Evolutionary conservation across 2,888 invertebrate species (phyloP), one percentile per base, ranked within the genome.

Genomic region (Caenorhabditis zanzibari): DNA sequence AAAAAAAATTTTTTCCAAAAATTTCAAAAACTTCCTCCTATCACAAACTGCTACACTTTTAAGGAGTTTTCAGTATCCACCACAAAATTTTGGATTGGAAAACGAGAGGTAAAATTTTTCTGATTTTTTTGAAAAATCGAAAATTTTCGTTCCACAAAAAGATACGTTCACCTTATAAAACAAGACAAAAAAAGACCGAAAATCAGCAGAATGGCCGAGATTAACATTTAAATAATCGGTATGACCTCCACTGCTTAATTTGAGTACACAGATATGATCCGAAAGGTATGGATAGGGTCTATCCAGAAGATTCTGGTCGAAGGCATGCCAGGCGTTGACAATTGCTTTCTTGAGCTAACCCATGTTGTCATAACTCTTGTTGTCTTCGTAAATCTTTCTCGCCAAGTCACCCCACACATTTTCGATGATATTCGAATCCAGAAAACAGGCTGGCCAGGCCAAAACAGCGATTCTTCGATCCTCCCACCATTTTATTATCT

Each of bases 371-470:
- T 52, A 52, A 52, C 19, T 19, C 14, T 19, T 52, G 52, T 52
- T 19, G 3, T n/a, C 56, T 26, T 28, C 26, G 26, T 28, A 56
- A 5, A 28, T 16, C 14, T 56, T 56, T 7, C 56, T 26, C 28
- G 28, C 56, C 56, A 56, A 28, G 28, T 14, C 14, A 28, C 28
- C 56, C 28, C 56, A 56, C 5, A 56, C 56, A 14, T 56, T 56
- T 56, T 56, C 26, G 28, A 56, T 26, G 56, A 56, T 56, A 16
- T 56, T 28, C 28, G 24, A 28, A 28, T 61, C 66, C 22, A 47
- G 66, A 10, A 26, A 66, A 14, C 66, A 66, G 24, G 66, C 66
- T 47, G 47, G 47, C 41, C 26, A 66, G 32, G 22, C 14, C 28
- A 66, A 12, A 28, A 66, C 22, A 22, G 47, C n/a, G 41, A 47